phyloP scores from a whole-genome alignment of 2,797 vertebrate species.

The Lemur catta region DNA sequence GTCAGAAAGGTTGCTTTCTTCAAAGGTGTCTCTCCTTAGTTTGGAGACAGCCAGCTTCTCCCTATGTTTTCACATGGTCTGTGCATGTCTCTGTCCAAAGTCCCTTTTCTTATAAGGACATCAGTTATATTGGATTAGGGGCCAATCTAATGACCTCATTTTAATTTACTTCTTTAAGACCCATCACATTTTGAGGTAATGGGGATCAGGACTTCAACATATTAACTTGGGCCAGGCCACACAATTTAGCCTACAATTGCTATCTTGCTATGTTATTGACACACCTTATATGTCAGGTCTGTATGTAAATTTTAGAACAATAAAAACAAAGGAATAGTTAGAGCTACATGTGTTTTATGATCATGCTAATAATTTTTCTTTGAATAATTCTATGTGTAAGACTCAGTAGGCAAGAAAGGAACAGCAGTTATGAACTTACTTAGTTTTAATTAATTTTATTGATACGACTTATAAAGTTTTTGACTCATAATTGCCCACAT shows the following conservation, averaged over 20 bases:
- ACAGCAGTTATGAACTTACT: slow-evolving; percentile 25
- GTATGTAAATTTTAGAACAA: background rate
- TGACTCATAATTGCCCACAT: background rate
- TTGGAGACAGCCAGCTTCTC: background rate
- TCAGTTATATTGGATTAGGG: background rate
- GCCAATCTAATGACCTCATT: background rate
- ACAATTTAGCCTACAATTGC: background rate
- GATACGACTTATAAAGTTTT: slow-evolving; percentile 24
- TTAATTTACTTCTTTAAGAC: slow-evolving; percentile 17
- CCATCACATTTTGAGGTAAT: background rate
- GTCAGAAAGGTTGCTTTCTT: background rate
- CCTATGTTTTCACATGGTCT: background rate
- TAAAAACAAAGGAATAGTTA: background rate
- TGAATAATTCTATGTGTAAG: background rate
- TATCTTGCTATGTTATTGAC: background rate
- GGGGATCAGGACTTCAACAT: background rate
- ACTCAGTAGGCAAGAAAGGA: slow-evolving; percentile 8
- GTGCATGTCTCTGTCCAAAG: background rate
- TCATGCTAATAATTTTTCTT: slow-evolving; percentile 35
- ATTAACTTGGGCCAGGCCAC: background rate
- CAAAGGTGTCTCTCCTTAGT: background rate
- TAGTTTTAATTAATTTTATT: slow-evolving; percentile 61
- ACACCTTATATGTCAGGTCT: background rate
- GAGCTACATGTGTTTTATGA: slow-evolving; percentile 9
- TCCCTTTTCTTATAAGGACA: background rate